Evolutionary conservation across 2,888 invertebrate species (phyloP).

Genomic region (Cacoxenus indagator): DNA sequence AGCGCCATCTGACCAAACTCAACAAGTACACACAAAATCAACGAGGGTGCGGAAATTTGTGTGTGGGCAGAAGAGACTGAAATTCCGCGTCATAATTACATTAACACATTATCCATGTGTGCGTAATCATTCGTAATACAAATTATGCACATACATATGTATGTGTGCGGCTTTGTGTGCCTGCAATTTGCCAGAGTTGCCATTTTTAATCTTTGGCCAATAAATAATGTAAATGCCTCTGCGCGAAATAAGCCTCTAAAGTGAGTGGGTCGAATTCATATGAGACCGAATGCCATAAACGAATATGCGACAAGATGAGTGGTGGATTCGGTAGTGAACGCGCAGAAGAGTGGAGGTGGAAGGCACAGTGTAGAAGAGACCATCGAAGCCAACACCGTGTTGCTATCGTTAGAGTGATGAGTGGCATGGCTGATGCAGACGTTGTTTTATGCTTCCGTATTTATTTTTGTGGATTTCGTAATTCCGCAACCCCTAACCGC

Average conservation of each 20-base stretch:
- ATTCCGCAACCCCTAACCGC: neutral
- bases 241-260: neutral
- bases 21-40: neutral
- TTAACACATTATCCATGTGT: slow-evolving; percentile 4
- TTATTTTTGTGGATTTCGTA: neutral
- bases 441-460: neutral
- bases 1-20: neutral
- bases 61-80: neutral
- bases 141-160: neutral
- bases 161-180: neutral
- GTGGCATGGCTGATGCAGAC: neutral
- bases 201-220: slow-evolving; percentile 15
- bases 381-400: neutral
- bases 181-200: slow-evolving; percentile 9
- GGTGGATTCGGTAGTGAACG: no score
- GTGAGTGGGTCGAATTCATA: neutral
- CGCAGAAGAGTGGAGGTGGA: neutral
- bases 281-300: neutral
- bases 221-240: slow-evolving; percentile 10
- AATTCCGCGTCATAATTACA: neutral
- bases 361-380: neutral
- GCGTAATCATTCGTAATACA: neutral
- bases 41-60: no score
- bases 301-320: neutral
- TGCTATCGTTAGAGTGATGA: neutral